These are phyloP conservation scores for Propithecus deckenii DNA, from an alignment of 2,797 vertebrate genomes.

Conservation along the genomic window DNA sequence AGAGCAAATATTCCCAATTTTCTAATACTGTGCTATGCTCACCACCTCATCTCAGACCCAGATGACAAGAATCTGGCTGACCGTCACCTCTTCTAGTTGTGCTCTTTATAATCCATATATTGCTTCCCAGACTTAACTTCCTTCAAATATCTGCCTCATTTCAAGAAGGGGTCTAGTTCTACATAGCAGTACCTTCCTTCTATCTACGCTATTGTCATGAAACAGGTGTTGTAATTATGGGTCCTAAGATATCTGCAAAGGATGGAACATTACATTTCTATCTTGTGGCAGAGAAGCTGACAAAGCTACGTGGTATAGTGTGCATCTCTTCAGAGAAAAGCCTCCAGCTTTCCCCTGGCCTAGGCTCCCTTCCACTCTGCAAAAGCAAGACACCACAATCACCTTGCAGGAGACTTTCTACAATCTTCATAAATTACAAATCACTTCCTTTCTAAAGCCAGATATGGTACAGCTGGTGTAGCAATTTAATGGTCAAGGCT, in stretches of 20 bases:
- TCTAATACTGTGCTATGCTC: not conserved
- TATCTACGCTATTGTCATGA: not conserved
- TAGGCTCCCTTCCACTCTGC: not conserved
- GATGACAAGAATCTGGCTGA: not conserved
- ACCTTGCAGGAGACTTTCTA: not conserved
- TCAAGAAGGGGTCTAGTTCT: not conserved
- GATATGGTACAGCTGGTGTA: too few species aligned
- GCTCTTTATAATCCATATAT: not conserved
- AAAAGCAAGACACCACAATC: not conserved
- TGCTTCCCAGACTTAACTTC: not conserved
- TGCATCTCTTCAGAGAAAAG: too few species aligned
- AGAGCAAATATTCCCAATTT: not conserved
- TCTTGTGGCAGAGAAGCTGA: too few species aligned
- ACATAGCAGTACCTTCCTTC: not conserved
- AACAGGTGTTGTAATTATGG: too few species aligned
- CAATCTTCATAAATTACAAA: not conserved
- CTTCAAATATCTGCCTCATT: not conserved
- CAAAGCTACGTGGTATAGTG: not conserved
- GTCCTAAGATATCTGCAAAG: too few species aligned
- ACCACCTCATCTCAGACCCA: not conserved
- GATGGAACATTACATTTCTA: too few species aligned
- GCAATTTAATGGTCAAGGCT: not conserved
- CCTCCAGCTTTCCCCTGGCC: not conserved
- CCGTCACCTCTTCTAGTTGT: not conserved
- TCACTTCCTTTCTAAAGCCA: not conserved